These are phyloP conservation scores for Lasaia peninsularis DNA, from an alignment of 1,140 invertebrate genomes.

Conservation along the genomic window DNA sequence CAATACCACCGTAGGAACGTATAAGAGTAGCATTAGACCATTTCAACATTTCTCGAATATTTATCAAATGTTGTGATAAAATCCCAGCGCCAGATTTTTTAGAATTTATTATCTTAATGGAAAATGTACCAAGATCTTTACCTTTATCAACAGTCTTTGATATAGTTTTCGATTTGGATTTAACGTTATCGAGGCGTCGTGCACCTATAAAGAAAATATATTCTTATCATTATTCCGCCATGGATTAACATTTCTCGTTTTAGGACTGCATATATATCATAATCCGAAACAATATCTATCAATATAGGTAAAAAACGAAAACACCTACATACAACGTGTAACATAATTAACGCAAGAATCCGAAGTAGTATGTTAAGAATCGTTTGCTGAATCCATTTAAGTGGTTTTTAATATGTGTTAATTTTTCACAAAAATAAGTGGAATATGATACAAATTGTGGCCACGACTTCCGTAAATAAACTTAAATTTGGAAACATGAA, in stretches of 20 bases:
- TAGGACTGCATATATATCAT: neutral
- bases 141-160: neutral
- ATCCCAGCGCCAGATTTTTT: constrained; percentile 15
- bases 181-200: constrained; percentile 13
- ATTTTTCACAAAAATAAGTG: too few relatives aligned
- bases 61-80: constrained; percentile 33
- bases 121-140: neutral
- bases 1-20: constrained; percentile 27
- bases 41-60: constrained; percentile 33
- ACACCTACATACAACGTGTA: too few relatives aligned
- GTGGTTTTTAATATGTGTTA: too few relatives aligned
- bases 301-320: too few relatives aligned
- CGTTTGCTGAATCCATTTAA: too few relatives aligned
- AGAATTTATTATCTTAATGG: constrained; percentile 2
- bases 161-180: neutral
- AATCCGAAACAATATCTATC: too few relatives aligned
- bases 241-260: neutral
- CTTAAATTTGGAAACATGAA: too few relatives aligned
- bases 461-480: too few relatives aligned
- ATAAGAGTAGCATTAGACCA: constrained; percentile 36
- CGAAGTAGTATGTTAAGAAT: too few relatives aligned
- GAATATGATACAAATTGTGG: too few relatives aligned
- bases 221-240: constrained; percentile 2
- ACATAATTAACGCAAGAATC: too few relatives aligned
- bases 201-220: constrained; percentile 24